Base-by-base conservation (phyloP, 2,113 vertebrate species). In the Saccopteryx bilineata region DNA sequence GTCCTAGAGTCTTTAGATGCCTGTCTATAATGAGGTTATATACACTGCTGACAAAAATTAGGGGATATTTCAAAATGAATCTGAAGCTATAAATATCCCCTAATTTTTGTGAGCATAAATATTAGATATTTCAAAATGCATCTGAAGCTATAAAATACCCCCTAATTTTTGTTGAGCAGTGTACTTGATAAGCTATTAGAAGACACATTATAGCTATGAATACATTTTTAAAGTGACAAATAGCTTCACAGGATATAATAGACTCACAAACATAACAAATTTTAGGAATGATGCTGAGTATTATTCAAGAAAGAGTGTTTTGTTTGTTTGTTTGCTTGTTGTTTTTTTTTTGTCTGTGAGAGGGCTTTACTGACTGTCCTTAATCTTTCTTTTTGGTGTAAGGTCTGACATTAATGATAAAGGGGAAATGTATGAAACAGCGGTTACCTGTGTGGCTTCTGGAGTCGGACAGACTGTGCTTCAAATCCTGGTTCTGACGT, bases 141-240 rank as follows among this genome's bases (percentile, higher is more conserved):
- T 39, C 39, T 39, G 39, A 39, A 39, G 39, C 39, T 39, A 39
- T 39, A 39, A 39, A 39, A 39, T 39, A 39, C 39, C 39, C 39
- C 39, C 39, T 39, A 39, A 39, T 39, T 39, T 39, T 39, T 39
- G 39, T 39, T 39, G 39, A 39, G 39, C 39, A 39, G 39, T 39
- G 39, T 39, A 39, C 39, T 39, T 39, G 39, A 39, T 39, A 39
- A 39, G 39, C 39, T 39, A 39, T 39, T 39, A 39, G 3, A 39
- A 39, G 39, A 39, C 39, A 39, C 39, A 84, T 17, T 63, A 8
- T 33, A 95, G 33, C 23, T 71, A 84, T 28, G 21, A 92, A 83
- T 63, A 24, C 24, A 88, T 18, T 96, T 93, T 93, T 75, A 85
- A 79, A 84, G 48, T 50, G 46, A 88, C 52, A 52, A 79, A 71